Evolutionary conservation across 2,113 vertebrate species (phyloP), one percentile per base, ranked within the genome.

Genomic region (Callorhinus ursinus): DNA sequence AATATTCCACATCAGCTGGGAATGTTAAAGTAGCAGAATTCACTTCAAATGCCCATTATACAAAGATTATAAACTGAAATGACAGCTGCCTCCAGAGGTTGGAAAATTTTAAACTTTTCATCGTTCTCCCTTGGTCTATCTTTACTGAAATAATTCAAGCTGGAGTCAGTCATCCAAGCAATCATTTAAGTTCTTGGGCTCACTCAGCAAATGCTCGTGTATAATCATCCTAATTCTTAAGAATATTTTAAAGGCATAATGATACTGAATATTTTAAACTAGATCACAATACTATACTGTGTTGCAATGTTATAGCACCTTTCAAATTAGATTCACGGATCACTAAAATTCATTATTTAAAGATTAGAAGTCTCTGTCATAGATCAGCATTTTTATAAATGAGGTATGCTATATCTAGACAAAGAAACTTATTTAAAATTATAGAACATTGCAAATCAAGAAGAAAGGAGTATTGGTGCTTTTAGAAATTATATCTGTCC

Each of bases 301-400:
- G 76, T 96, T 95, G 90, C 77, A 77, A 55, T 76, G n/a, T 85
- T 92, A 89, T 71, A 88, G 28, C 82, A 96, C 81, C 96, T 97
- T 95, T 96, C 67, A 67, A 93, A 97, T 91, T 94, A 94, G 81
- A 98, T 97, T 96, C 71, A 96, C 0, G 36, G 88, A 82, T 94
- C 94, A 97, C 94, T 96, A 96, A 95, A 95, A 93, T 94, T 96
- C 94, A 97, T 97, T 98, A 97, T 96, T 97, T 96, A 95, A 97
- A 97, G 94, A 95, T 95, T 96, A 93, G 90, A 95, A 76, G 53
- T 49, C 51, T 97, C 79, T 96, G 87, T 82, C 92, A 83, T n/a
- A 97, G 71, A 97, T 94, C 95, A 83, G 79, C 88, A 49, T 95
- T 97, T 77, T 96, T 95, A 93, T 80, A 97, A 95, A 97, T 71